Conservation (phyloP, 2,113 vertebrate genomes). For the Tyrannus savana region DNA sequence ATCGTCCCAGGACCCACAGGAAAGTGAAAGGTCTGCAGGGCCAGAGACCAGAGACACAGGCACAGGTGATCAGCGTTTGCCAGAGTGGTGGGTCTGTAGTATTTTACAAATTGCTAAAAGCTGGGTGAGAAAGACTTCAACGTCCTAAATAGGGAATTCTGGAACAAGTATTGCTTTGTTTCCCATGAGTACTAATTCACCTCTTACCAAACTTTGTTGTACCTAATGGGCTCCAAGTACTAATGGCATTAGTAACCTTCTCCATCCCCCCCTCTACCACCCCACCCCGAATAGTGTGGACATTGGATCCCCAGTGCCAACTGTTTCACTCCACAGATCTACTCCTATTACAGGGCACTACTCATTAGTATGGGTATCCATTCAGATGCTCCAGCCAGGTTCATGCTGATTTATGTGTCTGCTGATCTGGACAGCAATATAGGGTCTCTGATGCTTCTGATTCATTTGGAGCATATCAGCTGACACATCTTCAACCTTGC, state of each 20-base stretch:
- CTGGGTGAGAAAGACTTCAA: neutral
- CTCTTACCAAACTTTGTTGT: neutral
- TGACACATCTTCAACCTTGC: neutral
- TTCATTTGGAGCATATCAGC: neutral
- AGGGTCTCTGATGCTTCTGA: neutral
- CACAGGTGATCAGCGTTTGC: fast-evolving
- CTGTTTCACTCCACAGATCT: neutral
- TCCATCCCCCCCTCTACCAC: neutral
- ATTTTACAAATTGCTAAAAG: neutral
- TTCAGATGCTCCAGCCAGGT: neutral
- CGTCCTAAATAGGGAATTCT: neutral
- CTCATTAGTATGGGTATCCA: neutral
- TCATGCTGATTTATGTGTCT: neutral
- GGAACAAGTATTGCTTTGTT: neutral
- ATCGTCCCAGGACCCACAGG: neutral
- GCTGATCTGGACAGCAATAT: neutral
- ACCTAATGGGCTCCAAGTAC: neutral
- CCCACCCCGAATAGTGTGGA: neutral
- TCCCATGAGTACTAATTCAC: neutral
- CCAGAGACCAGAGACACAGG: neutral
- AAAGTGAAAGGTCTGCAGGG: neutral
- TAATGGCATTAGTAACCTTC: neutral
- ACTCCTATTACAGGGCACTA: neutral
- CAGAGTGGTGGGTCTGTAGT: neutral
- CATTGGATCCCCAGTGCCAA: neutral